Evolutionary conservation across 92 coral and sea anemone genomes (phyloP), one percentile per base, ranked within the genome.

Genomic region (Epizoanthus scotinus): DNA sequence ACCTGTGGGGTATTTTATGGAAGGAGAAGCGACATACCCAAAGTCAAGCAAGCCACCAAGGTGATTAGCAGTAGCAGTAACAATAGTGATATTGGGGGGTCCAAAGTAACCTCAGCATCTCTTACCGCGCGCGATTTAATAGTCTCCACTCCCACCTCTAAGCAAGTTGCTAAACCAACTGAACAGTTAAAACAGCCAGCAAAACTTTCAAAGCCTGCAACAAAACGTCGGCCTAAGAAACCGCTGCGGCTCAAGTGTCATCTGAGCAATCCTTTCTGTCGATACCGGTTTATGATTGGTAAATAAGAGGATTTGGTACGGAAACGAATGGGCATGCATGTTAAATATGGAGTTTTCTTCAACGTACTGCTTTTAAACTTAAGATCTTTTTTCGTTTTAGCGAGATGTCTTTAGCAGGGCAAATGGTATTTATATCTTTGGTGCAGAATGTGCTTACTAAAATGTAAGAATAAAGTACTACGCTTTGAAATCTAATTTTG

Each of bases 31-130:
- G 81, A 59, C 55, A 75, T 75, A 14, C 69, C 28, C 7, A 5
- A 13, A 21, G 66, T 58, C 2, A 71, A 50, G 57, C n/a, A 57
- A 38, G 55, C 55, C 34, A 20, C 29, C 40, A 66, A 75, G 81
- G 81, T 75, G 68, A 75, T 36, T 75, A 75, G 22, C 81, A 59
- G 6, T 58, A 75, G 55, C 68, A 59, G 42, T 75, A 75, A 24
- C 24, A 34, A 57, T 59, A 36, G 14, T 12, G 28, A 14, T 38
- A 59, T 8, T 8, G 81, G 58, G 81, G 54, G 67, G 55, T 22
- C 36, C 69, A 40, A 10, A 3, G 28, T 40, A 1, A 36, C 40
- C 61, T 17, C 81, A 60, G 56, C 34, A 31, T 19, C 34, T 31
- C 34, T 75, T 57, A 58, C 25, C 31, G n/a, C 56, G n/a, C 81